Evolutionary conservation across 2,113 vertebrate genomes (phyloP).

Genomic region (Thunnus thynnus): DNA sequence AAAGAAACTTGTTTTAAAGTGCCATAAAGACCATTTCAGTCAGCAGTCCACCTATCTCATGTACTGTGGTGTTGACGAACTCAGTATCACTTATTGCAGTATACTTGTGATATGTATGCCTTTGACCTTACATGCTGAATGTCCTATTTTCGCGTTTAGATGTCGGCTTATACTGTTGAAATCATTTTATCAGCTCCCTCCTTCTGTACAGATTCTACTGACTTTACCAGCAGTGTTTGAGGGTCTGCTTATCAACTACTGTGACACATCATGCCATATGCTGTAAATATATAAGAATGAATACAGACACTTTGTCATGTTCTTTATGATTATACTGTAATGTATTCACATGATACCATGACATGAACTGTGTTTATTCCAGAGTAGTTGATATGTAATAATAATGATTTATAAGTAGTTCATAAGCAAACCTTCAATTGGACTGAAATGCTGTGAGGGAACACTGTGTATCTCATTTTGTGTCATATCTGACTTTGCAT

Average conservation of each 20-base stretch:
- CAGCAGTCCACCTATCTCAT: conserved; percentile 45
- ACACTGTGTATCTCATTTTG: conserved; percentile 45
- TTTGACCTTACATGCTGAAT: conserved; percentile 76
- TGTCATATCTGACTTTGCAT: conserved; percentile 27
- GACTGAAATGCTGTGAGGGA: conserved; percentile 59
- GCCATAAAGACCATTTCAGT: conserved; percentile 74
- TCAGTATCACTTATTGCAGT: conserved; percentile 64
- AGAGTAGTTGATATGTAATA: conserved; percentile 46
- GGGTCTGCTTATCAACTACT: conserved; percentile 67
- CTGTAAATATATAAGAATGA: conserved; percentile 72
- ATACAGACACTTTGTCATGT: conserved; percentile 48
- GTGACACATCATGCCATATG: background rate
- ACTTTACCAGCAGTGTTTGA: conserved; percentile 36
- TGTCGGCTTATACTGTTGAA: conserved; percentile 64
- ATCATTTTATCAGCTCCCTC: conserved; percentile 45
- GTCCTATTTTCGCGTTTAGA: conserved; percentile 50
- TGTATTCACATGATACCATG: conserved; percentile 51
- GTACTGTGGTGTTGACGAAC: conserved; percentile 46
- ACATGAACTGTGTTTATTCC: conserved; percentile 47
- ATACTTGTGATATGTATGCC: conserved; percentile 64
- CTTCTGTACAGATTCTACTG: conserved; percentile 24
- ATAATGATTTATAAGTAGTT: conserved; percentile 49
- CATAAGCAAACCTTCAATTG: conserved; percentile 66
- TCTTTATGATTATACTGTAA: conserved; percentile 51
- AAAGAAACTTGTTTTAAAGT: conserved; percentile 68